Evolutionary conservation across 2,888 invertebrate genomes (phyloP).

Genomic region (Anticlea derivata): DNA sequence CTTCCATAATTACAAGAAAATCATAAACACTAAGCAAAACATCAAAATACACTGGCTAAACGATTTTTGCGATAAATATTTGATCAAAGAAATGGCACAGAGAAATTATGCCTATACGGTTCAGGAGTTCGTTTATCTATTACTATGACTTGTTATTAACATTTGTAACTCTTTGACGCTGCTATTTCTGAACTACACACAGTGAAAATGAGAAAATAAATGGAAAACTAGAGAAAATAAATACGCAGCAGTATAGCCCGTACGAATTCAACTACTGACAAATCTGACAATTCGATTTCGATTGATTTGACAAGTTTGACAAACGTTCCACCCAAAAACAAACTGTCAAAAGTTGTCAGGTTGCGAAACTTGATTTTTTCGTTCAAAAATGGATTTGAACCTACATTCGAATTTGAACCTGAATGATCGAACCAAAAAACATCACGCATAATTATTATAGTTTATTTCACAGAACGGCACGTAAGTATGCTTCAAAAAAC

Average conservation of each 20-base stretch:
- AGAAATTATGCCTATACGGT: neutral
- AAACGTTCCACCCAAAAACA: too few relatives aligned
- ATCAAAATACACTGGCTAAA: constrained; percentile 15
- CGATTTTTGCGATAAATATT: constrained; percentile 23
- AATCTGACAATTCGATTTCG: too few relatives aligned
- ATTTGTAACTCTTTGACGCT: neutral
- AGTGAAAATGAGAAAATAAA: neutral
- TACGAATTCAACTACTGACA: neutral
- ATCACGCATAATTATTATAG: too few relatives aligned
- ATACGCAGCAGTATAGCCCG: neutral
- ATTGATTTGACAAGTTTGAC: too few relatives aligned
- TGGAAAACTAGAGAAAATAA: neutral
- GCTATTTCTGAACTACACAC: neutral
- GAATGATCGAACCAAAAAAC: too few relatives aligned
- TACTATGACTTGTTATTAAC: neutral
- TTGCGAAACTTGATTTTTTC: too few relatives aligned
- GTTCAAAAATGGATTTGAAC: too few relatives aligned
- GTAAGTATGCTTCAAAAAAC: too few relatives aligned
- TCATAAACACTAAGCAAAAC: constrained; percentile 23
- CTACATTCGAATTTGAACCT: too few relatives aligned
- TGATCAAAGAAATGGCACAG: constrained; percentile 19
- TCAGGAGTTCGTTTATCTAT: neutral
- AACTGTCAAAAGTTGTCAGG: too few relatives aligned
- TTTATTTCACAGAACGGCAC: too few relatives aligned
- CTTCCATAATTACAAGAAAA: constrained; percentile 59